Conservation (phyloP, 92 coral and sea anemone species). For the Heliopora coerulea region DNA sequence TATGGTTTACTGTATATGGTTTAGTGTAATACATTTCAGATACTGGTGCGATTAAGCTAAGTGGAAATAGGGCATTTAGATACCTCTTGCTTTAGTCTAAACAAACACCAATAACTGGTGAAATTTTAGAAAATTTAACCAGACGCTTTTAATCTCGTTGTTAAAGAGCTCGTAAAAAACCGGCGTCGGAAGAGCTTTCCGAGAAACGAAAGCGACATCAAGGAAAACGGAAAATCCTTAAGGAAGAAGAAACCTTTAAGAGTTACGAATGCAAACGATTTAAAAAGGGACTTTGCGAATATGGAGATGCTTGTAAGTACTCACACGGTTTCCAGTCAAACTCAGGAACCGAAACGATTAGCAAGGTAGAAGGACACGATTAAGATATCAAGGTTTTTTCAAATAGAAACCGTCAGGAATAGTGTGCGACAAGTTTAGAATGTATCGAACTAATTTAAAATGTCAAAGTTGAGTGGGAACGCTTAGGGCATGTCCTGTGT, state of each 20-base stretch:
- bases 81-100: too few relatives aligned
- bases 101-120: too few relatives aligned
- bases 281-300: slow-evolving; percentile 71
- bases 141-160: neutral
- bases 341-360: neutral
- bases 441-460: too few relatives aligned
- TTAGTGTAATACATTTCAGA: neutral
- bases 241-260: slow-evolving; percentile 51
- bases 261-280: slow-evolving; percentile 79
- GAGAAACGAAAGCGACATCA: slow-evolving; percentile 82
- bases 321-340: slow-evolving; percentile 50
- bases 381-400: too few relatives aligned
- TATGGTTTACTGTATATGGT: neutral
- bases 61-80: too few relatives aligned
- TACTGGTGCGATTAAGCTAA: too few relatives aligned
- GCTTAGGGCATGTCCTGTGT: too few relatives aligned
- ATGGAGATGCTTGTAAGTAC: slow-evolving; percentile 81
- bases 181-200: slow-evolving; percentile 51
- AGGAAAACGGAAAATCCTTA: slow-evolving; percentile 61
- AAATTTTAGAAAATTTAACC: neutral
- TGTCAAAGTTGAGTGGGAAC: too few relatives aligned
- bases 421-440: too few relatives aligned
- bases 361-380: neutral
- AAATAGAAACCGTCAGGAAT: too few relatives aligned
- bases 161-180: slow-evolving; percentile 71